Evolutionary conservation across 1,140 invertebrate genomes (phyloP), one percentile per base, ranked within the genome.

Genomic region (Papilio polyxenes): DNA sequence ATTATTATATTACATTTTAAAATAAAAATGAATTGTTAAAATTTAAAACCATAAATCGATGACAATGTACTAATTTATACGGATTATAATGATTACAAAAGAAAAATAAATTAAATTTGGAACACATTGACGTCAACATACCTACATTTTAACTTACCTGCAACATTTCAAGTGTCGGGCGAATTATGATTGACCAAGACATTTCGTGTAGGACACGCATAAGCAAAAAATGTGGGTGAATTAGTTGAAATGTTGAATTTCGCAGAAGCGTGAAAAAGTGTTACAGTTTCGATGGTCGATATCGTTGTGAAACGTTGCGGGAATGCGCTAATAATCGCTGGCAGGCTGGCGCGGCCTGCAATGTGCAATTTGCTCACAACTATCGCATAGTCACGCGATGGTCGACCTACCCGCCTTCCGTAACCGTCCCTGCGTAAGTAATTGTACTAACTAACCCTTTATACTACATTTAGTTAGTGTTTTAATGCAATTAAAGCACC

Each of bases 281-380:
- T 87, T 86, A 88, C 86, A 87, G 88, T 89, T 90, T 89, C 85
- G 84, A 91, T 91, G 88, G 87, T 91, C 88, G 89, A 88, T 91
- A 92, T 89, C 88, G 88, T 84, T 87, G 87, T 92, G 91, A 90
- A 89, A 91, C 92, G 92, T 92, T 92, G 84, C 87, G 88, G 89
- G 90, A 91, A 92, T 93, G 91, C 89, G 91, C 88, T 93, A 93
- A 94, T 92, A 88, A 89, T 87, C 86, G 89, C 87, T 92, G 92
- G 91, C 92, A 90, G 83, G 53, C 72, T 84, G 87, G 88, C 87
- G 84, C 87, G 85, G 88, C 90, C 87, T 91, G 89, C 91, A 94
- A 93, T 91, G 88, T 92, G 90, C 91, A 92, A 94, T 93, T 93
- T 93, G 90, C 86, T 85, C 83, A 83, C 88, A 86, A 82, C 81